A percentile compares a stretch with the other conserved stretches of the same genome.
Conservation (phyloP, 2,888 invertebrate genomes). For the Pediacus dermestoides region DNA sequence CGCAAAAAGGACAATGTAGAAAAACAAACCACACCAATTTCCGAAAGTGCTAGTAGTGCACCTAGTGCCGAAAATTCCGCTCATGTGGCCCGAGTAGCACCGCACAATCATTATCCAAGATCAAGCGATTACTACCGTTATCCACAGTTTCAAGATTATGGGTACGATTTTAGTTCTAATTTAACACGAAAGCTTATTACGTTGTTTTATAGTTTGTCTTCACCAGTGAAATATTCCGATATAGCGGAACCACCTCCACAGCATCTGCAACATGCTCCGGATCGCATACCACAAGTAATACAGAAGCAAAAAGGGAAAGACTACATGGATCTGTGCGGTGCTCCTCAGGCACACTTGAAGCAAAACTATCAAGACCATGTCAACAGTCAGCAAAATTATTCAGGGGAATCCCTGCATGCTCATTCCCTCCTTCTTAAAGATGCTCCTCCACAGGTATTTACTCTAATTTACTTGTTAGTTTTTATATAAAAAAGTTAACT, state of each 20-base stretch:
- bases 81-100: conserved; percentile 47
- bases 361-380: conserved; percentile 33
- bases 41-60: conserved; percentile 18
- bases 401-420: conserved; percentile 27
- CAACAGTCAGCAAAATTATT: conserved; percentile 21
- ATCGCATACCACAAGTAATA: conserved; percentile 26
- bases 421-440: conserved; percentile 41
- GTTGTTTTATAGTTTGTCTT: conserved; percentile 14
- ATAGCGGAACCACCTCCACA: conserved; percentile 29
- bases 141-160: conserved; percentile 40
- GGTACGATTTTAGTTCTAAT: conserved; percentile 27
- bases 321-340: conserved; percentile 43
- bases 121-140: conserved; percentile 37
- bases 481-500: no score
- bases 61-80: conserved; percentile 24
- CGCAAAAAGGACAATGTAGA: conserved; percentile 45
- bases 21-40: conserved; percentile 29
- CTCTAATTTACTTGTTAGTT: conserved; percentile 3
- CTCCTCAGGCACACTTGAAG: conserved; percentile 36
- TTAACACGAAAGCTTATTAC: conserved; percentile 6
- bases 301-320: conserved; percentile 44
- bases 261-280: not conserved
- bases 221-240: conserved; percentile 46
- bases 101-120: conserved; percentile 45
- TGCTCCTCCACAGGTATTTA: conserved; percentile 30